Base-by-base conservation (phyloP, 2,113 vertebrate genomes). In the Oxyura jamaicensis region DNA sequence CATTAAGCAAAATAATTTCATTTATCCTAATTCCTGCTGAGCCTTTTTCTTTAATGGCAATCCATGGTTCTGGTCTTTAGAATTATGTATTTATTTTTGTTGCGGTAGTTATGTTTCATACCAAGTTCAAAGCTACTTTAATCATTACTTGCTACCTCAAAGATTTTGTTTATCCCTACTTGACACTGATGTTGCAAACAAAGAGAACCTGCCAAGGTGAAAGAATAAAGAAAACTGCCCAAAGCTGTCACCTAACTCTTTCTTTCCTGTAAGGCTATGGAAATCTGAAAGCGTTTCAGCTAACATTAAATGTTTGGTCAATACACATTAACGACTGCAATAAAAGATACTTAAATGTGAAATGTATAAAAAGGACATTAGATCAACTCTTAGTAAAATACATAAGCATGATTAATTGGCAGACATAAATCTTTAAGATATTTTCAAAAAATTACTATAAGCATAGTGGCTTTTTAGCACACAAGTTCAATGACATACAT, bases 141-240 rank as follows among this genome's bases (percentile, higher is more conserved):
- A 95, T 94, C 88, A 74, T 93, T 88, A 95, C 92, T 96, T 97
- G 91, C 59, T 91, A 94, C 91, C 94, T 97, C 93, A 96, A 96
- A 96, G 72, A 91, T 93, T 93, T 90, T 95, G 80, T 97, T 98
- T 97, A 96, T 88, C 73, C 65, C 74, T 56, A 36, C 42, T 95
- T 67, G 83, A 77, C 77, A 96, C 95, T 56, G 26, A 94, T 8
- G 71, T 94, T 72, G 75, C 83, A 96, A 96, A 98, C 83, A 96
- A 98, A 97, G 88, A 88, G 85, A 96, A 97, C 72, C 46, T 83
- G 91, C 67, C 79, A 96, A 95, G 80, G 81, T 85, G 67, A 77
- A 96, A 92, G 90, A 95, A 96, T 68, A 87, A 93, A 85, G 50
- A 69, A 90, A 96, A 96, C 65, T 92, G 67, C 87, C 94, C 95